Evolutionary conservation across 2,888 invertebrate genomes (phyloP).

Genomic region (Encarsia formosa): DNA sequence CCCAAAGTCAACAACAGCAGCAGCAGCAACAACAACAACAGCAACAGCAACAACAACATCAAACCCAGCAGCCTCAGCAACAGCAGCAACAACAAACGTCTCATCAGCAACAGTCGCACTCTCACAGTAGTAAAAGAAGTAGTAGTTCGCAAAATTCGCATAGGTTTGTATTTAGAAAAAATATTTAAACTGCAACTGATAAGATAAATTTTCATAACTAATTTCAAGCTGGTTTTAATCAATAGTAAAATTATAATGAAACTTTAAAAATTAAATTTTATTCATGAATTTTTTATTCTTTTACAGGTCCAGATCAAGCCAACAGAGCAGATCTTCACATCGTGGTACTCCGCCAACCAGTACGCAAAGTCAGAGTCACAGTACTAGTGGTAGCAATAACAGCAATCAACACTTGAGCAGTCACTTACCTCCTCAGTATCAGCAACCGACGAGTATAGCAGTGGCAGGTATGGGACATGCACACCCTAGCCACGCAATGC

Average conservation of each 20-base stretch:
- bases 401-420: conserved; percentile 15
- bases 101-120: conserved; percentile 36
- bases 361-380: conserved; percentile 35
- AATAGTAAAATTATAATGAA: neutral
- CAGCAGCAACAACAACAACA: conserved; percentile 35
- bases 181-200: no score
- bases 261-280: neutral
- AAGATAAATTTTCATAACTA: neutral
- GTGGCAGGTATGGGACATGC: conserved; percentile 42
- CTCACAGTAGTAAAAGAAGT: conserved; percentile 44
- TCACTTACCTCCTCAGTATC: conserved; percentile 45
- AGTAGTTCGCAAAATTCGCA: conserved; percentile 46
- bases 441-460: conserved; percentile 43
- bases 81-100: conserved; percentile 38
- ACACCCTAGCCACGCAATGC: conserved; percentile 40
- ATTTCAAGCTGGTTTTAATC: neutral
- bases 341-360: conserved; percentile 44
- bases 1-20: conserved; percentile 37
- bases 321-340: conserved; percentile 42
- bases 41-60: conserved; percentile 39
- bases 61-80: conserved; percentile 42
- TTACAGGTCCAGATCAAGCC: conserved; percentile 41
- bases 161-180: conserved; percentile 28
- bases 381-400: no score
- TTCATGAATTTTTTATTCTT: neutral